Conservation (phyloP, 2,113 vertebrate genomes). For the Pseudolaguvia tuberculata region DNA sequence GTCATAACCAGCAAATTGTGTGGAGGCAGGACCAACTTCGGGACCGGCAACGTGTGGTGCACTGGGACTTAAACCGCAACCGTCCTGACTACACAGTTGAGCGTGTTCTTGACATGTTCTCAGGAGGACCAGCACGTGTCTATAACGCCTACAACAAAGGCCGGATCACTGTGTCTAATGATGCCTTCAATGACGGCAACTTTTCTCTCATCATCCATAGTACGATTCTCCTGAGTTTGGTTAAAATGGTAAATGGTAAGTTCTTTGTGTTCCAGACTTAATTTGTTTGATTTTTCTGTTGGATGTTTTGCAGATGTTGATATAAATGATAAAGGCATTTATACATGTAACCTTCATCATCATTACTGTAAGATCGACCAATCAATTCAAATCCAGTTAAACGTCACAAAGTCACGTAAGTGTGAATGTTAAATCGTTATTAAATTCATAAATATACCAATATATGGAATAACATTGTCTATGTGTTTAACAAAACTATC, state of each 20-base stretch:
- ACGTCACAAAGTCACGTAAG: constrained; percentile 79
- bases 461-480: no score
- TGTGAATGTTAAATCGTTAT: no score
- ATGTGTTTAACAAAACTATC: neutral
- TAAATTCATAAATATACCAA: no score
- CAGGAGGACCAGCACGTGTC: constrained; percentile 77
- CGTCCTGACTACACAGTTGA: constrained; percentile 68
- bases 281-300: constrained; percentile 20
- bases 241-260: neutral
- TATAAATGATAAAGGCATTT: constrained; percentile 76
- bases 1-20: constrained; percentile 84
- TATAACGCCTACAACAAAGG: constrained; percentile 81
- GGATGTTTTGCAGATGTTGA: constrained; percentile 60
- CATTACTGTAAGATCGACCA: constrained; percentile 91
- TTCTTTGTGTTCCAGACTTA: neutral
- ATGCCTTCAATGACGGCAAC: constrained; percentile 85
- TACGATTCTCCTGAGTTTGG: constrained; percentile 44
- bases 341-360: constrained; percentile 91
- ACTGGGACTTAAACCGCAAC: constrained; percentile 83
- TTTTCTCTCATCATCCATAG: constrained; percentile 83
- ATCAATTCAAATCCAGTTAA: constrained; percentile 78
- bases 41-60: constrained; percentile 90
- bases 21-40: constrained; percentile 85
- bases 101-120: constrained; percentile 85
- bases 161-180: constrained; percentile 73